Percentiles rank a stretch among this genome's conserved stretches.
These are phyloP conservation scores for Riptortus pedestris DNA, from an alignment of 1,140 invertebrate genomes.

Conservation along the genomic window DNA sequence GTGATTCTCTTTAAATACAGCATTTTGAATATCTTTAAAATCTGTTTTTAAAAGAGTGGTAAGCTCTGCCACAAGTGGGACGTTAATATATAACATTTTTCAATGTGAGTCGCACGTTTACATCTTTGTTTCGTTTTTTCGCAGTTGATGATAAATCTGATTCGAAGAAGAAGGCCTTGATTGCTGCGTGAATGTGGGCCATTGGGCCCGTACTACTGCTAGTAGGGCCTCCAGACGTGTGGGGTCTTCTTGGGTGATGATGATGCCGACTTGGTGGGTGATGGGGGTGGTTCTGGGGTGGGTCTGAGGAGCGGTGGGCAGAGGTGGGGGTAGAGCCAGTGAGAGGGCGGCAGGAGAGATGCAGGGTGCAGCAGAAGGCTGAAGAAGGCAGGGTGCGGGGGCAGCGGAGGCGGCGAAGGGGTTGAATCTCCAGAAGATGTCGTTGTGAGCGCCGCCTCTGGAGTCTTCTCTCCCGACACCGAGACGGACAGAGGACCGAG, in stretches of 20 bases:
- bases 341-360: constrained; percentile 56
- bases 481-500: constrained; percentile 30
- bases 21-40: too few species aligned
- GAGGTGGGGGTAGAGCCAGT: constrained; percentile 61
- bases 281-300: constrained; percentile 3
- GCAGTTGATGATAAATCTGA: too few species aligned
- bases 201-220: too few species aligned
- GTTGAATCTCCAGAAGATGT: constrained; percentile 1
- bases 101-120: too few species aligned
- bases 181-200: too few species aligned
- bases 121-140: too few species aligned
- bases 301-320: constrained; percentile 38
- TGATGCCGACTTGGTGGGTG: constrained; percentile 10
- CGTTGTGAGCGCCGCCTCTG: constrained; percentile 9
- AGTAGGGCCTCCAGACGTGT: constrained; percentile 28
- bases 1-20: too few species aligned
- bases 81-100: too few species aligned
- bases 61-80: too few species aligned
- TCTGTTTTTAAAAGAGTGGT: too few species aligned
- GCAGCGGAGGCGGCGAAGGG: constrained; percentile 39
- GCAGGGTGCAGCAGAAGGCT: constrained; percentile 51
- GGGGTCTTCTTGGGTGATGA: constrained; percentile 14
- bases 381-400: constrained; percentile 37
- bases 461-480: constrained; percentile 22
- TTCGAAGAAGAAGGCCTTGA: too few species aligned